These are phyloP conservation scores for Drosophila seguyi DNA, from an alignment of 1,140 invertebrate species.

Conservation along the genomic window DNA sequence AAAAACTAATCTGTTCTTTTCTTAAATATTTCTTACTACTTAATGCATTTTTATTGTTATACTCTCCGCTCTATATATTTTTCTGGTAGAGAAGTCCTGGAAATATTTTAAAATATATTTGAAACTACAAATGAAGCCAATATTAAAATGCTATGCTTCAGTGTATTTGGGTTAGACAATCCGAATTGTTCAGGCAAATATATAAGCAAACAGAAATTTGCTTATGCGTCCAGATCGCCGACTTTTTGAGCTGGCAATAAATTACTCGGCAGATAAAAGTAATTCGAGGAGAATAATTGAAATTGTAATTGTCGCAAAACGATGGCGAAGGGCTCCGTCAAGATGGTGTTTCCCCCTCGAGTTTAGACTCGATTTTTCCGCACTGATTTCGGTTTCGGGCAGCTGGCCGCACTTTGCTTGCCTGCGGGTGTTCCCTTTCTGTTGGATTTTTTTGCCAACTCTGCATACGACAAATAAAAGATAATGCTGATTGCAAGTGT, in stretches of 20 bases:
- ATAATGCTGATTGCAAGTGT: conserved; percentile 75
- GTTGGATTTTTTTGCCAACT: conserved; percentile 50
- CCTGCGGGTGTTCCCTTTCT: conserved; percentile 13
- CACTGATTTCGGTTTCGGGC: conserved; percentile 34
- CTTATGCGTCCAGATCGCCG: conserved; percentile 13
- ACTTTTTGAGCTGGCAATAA: conserved; percentile 32
- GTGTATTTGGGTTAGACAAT: conserved; percentile 1
- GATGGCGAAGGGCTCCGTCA: conserved; percentile 9
- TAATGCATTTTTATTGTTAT: neutral
- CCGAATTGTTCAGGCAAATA: neutral
- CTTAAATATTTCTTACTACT: too few relatives aligned
- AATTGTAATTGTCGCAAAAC: conserved; percentile 49
- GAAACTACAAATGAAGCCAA: too few relatives aligned
- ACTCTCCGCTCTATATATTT: neutral
- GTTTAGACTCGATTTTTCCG: conserved; percentile 33
- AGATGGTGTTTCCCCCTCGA: neutral
- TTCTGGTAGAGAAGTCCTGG: too few relatives aligned
- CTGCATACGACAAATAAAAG: conserved; percentile 63
- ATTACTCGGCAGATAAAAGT: conserved; percentile 47
- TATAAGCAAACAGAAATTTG: conserved; percentile 45
- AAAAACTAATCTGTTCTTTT: too few relatives aligned
- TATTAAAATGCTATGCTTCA: neutral
- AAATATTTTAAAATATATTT: neutral
- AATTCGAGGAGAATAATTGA: conserved; percentile 53
- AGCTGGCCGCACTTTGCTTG: conserved; percentile 28